phyloP scores from a whole-genome alignment of 1,140 invertebrate species.

The Meloidogyne chitwoodi region DNA sequence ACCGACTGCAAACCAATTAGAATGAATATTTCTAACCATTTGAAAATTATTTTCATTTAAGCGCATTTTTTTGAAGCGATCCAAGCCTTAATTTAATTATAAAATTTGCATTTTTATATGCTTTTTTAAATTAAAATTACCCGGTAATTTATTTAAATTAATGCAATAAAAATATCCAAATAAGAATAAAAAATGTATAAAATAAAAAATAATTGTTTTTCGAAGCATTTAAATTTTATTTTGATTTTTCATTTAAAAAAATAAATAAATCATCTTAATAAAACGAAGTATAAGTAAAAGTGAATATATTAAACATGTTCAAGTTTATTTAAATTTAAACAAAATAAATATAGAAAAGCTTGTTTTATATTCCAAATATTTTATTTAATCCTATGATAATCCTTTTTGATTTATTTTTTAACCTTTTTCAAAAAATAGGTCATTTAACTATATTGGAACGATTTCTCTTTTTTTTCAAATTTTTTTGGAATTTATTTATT shows the following conservation, averaged over 20 bases:
- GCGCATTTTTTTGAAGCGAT: constrained; percentile 27
- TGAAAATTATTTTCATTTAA: constrained; percentile 25
- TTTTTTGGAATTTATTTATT: neutral
- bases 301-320: neutral
- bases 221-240: neutral
- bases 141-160: neutral
- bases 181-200: neutral
- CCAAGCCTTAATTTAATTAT: constrained; percentile 1
- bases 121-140: neutral
- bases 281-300: neutral
- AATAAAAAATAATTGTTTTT: neutral
- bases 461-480: neutral
- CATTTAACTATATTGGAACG: neutral
- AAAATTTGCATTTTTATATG: neutral
- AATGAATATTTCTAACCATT: constrained; percentile 18
- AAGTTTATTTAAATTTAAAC: neutral
- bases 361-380: neutral
- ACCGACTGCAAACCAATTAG: constrained; percentile 24
- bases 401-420: neutral
- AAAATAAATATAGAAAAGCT: neutral
- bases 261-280: neutral
- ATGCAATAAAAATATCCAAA: neutral
- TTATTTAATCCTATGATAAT: neutral
- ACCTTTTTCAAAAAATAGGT: neutral
- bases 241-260: neutral